phyloP scores from a whole-genome alignment of 64 coral and sea anemone species.

The Dendronephthya gigantea region DNA sequence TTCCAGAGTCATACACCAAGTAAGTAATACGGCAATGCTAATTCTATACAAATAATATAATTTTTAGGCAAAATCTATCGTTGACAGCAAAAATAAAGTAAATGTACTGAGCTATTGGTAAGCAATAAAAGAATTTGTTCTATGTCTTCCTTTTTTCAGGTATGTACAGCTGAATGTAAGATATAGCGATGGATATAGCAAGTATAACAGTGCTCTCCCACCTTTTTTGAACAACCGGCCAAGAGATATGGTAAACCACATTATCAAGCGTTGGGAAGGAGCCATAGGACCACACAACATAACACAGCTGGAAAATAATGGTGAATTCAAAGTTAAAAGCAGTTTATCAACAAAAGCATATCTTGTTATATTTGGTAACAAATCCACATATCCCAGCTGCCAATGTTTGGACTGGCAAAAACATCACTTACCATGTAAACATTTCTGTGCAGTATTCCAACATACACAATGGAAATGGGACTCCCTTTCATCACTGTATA shows the following conservation, averaged over 20 bases:
- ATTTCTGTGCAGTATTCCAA: conserved; percentile 33
- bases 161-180: conserved; percentile 34
- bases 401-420: conserved; percentile 23
- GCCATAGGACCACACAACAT: neutral
- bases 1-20: conserved; percentile 40
- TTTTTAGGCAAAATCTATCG: too few species aligned
- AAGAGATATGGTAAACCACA: neutral
- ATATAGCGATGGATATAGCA: conserved; percentile 9
- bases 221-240: conserved; percentile 16
- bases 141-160: conserved; percentile 5
- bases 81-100: too few species aligned
- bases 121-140: neutral
- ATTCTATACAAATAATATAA: too few species aligned
- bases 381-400: neutral
- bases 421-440: conserved; percentile 28
- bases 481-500: conserved; percentile 12
- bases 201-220: conserved; percentile 24
- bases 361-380: conserved; percentile 1
- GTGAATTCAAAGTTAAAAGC: conserved; percentile 18
- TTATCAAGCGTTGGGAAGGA: neutral
- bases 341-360: neutral
- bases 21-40: conserved; percentile 7
- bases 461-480: conserved; percentile 28
- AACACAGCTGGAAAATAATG: neutral
- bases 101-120: too few species aligned